Evolutionary conservation across 2,113 vertebrate species (phyloP).

Genomic region (Paramisgurnus dabryanus): DNA sequence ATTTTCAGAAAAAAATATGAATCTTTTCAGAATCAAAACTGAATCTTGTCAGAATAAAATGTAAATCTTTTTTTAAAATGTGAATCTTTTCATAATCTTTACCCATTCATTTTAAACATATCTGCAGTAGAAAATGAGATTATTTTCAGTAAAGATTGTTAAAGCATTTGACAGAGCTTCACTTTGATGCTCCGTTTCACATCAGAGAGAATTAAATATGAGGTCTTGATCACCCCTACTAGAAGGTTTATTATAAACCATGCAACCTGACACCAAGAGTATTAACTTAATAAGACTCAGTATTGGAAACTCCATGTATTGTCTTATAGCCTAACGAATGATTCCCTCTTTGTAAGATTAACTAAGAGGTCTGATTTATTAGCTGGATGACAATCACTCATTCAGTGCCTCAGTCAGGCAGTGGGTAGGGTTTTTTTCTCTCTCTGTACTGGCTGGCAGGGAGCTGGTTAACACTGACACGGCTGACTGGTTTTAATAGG

Average conservation of each 20-base stretch:
- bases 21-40: too few relatives aligned
- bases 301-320: constrained; percentile 21
- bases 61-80: too few relatives aligned
- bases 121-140: constrained; percentile 12
- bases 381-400: constrained; percentile 27
- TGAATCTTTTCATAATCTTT: not conserved
- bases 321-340: constrained; percentile 8
- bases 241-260: constrained; percentile 27
- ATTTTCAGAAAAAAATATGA: too few relatives aligned
- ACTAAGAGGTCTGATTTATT: constrained; percentile 12
- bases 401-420: constrained; percentile 19
- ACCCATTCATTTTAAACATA: not conserved
- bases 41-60: too few relatives aligned
- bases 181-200: constrained; percentile 23
- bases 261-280: constrained; percentile 20
- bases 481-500: constrained; percentile 52
- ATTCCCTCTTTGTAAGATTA: constrained; percentile 29
- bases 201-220: constrained; percentile 41
- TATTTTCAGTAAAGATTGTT: not conserved
- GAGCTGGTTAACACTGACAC: constrained; percentile 61
- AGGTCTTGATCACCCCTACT: constrained; percentile 2
- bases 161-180: constrained; percentile 4
- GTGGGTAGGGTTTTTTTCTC: not conserved
- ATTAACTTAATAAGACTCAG: constrained; percentile 33
- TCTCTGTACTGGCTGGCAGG: constrained; percentile 48